A percentile compares a stretch with the other conserved stretches of the same genome.
These are phyloP conservation scores for Protonibea diacanthus DNA, from an alignment of 2,797 vertebrate species.

Conservation along the genomic window DNA sequence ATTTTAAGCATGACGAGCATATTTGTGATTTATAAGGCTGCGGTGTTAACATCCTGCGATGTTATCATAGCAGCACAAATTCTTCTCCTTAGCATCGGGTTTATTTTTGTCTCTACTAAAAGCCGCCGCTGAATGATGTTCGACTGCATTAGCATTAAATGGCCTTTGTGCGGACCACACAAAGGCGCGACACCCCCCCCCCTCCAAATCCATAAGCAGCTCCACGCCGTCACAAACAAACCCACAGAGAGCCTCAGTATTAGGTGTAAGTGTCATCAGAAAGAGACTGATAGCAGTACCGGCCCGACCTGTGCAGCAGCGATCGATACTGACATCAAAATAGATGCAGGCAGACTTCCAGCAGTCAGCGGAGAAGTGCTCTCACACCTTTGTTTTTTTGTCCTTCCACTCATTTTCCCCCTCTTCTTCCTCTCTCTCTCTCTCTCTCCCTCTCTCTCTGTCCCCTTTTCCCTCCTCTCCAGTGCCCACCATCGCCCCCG, in stretches of 20 bases:
- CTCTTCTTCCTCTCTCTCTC: background rate
- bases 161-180: constrained; percentile 27
- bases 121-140: background rate
- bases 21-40: background rate
- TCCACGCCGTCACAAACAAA: constrained; percentile 46
- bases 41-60: background rate
- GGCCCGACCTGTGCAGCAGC: constrained; percentile 57
- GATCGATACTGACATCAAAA: constrained; percentile 73
- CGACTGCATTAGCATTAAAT: constrained; percentile 23
- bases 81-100: background rate
- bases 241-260: constrained; percentile 41
- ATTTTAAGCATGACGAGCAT: constrained; percentile 7
- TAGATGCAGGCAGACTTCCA: constrained; percentile 58
- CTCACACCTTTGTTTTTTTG: constrained; percentile 42
- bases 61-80: background rate
- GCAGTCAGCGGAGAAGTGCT: constrained; percentile 32
- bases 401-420: constrained; percentile 14
- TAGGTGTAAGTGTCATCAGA: constrained; percentile 55
- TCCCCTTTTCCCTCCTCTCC: constrained; percentile 34
- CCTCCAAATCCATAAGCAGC: constrained; percentile 57
- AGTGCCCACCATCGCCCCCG: constrained; percentile 96
- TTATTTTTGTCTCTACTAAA: constrained; percentile 3
- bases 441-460: constrained; percentile 5
- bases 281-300: constrained; percentile 58
- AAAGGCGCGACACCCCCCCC: constrained; percentile 17